Percentiles rank a stretch among this genome's conserved stretches.
Evolutionary conservation across 2,888 invertebrate genomes (phyloP).

Genomic region (Cerastoderma edule): DNA sequence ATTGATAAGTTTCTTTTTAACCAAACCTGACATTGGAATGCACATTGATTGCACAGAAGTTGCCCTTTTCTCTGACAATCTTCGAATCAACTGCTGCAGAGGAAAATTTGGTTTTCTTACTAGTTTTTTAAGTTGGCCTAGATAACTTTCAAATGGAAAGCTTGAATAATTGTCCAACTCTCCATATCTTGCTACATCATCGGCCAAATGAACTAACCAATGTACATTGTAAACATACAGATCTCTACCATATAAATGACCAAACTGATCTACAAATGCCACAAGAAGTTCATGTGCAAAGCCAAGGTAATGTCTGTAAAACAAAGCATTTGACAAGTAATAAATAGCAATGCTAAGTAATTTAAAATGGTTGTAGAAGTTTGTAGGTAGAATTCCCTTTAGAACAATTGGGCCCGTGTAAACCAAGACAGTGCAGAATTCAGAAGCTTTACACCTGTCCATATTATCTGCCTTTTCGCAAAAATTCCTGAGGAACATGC

Average conservation of each 20-base stretch:
- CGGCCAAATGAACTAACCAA: slow-evolving; percentile 78
- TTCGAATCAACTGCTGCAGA: slow-evolving; percentile 40
- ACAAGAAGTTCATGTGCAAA: slow-evolving; percentile 63
- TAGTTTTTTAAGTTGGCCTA: slow-evolving; percentile 63
- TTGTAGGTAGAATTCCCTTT: slow-evolving; percentile 46
- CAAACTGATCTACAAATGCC: slow-evolving; percentile 70
- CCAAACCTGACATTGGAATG: neutral
- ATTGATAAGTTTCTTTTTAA: slow-evolving; percentile 21
- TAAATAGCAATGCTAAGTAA: slow-evolving; percentile 57
- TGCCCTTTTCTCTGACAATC: slow-evolving; percentile 27
- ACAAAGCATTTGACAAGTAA: slow-evolving; percentile 59
- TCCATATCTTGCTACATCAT: slow-evolving; percentile 78
- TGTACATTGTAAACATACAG: slow-evolving; percentile 81
- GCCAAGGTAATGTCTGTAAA: slow-evolving; percentile 52
- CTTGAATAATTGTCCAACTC: slow-evolving; percentile 74
- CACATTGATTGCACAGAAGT: neutral
- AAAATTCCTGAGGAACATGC: slow-evolving; percentile 66
- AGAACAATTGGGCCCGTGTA: slow-evolving; percentile 72
- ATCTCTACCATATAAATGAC: slow-evolving; percentile 77
- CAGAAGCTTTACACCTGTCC: slow-evolving; percentile 75
- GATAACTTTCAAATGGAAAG: slow-evolving; percentile 80
- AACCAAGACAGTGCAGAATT: slow-evolving; percentile 70
- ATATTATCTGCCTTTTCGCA: slow-evolving; percentile 69
- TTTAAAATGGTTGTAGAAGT: slow-evolving; percentile 48
- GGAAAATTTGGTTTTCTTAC: slow-evolving; percentile 41